Conservation (phyloP, 2,888 invertebrate genomes). For the Nemapogon koenigi region DNA sequence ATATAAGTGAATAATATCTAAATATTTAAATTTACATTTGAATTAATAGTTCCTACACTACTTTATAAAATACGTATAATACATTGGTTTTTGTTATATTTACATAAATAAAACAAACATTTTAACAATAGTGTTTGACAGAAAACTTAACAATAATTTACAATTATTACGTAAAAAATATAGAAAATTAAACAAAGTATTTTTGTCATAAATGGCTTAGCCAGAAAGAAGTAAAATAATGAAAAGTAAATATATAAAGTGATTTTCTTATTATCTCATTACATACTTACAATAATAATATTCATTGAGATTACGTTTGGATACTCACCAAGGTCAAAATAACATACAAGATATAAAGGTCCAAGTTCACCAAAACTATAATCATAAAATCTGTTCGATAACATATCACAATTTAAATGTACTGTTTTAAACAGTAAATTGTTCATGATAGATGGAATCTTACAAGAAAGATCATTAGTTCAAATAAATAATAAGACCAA, state of each 20-base stretch:
- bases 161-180: constrained; percentile 27
- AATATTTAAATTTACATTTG: constrained; percentile 8
- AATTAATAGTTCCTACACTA: constrained; percentile 6
- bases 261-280: constrained; percentile 17
- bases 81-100: constrained; percentile 26
- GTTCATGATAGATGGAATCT: no score
- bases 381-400: no score
- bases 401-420: no score
- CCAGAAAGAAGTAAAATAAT: constrained; percentile 3
- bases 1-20: constrained; percentile 2
- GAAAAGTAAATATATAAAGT: constrained; percentile 1
- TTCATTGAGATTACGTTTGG: no score
- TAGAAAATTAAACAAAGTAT: constrained; percentile 17
- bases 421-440: no score
- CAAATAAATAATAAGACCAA: no score
- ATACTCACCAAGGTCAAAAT: no score
- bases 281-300: constrained; percentile 18
- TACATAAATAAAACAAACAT: constrained; percentile 61
- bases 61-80: constrained; percentile 1
- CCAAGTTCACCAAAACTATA: no score
- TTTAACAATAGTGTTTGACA: constrained; percentile 35
- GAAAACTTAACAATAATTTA: constrained; percentile 58
- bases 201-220: constrained; percentile 8
- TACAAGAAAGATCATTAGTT: no score
- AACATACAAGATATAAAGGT: no score